These are phyloP conservation scores for Idaea straminata DNA, from an alignment of 2,888 invertebrate genomes.

Conservation along the genomic window DNA sequence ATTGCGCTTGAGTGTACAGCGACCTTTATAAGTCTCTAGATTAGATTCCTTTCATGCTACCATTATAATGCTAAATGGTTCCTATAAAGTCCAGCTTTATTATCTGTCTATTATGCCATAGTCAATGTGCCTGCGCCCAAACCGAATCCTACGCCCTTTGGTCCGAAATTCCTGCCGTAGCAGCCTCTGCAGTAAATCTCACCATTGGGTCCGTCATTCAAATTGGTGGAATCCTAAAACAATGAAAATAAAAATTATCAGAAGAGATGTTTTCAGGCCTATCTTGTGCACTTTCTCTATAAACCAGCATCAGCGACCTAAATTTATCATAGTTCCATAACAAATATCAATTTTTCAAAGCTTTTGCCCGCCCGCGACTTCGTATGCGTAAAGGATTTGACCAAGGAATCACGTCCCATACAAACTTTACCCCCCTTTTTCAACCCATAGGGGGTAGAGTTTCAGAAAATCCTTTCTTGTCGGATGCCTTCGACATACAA, in stretches of 20 bases:
- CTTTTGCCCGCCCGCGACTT: too few relatives aligned
- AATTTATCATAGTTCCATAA: too few relatives aligned
- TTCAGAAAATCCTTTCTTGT: too few relatives aligned
- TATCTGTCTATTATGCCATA: constrained; percentile 84
- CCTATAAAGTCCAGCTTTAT: constrained; percentile 75
- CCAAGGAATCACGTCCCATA: too few relatives aligned
- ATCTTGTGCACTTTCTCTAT: too few relatives aligned
- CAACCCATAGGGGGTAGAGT: too few relatives aligned
- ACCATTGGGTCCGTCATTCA: constrained; percentile 94
- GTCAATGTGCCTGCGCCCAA: constrained; percentile 94
- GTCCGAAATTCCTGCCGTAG: constrained; percentile 92
- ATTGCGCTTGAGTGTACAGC: not conserved
- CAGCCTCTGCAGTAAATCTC: constrained; percentile 96
- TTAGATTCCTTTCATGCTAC: constrained; percentile 73
- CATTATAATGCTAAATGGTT: constrained; percentile 47
- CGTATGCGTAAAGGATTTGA: too few relatives aligned
- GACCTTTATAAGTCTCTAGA: constrained; percentile 37
- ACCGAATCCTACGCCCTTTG: constrained; percentile 94
- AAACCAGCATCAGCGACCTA: too few relatives aligned
- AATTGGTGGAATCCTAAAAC: constrained; percentile 89
- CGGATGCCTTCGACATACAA: too few relatives aligned
- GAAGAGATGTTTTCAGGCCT: too few relatives aligned
- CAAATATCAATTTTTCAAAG: too few relatives aligned
- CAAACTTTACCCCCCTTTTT: too few relatives aligned
- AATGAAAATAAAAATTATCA: constrained; percentile 16